Evolutionary conservation across 2,113 vertebrate species (phyloP).

Genomic region (Calidris pygmaea): DNA sequence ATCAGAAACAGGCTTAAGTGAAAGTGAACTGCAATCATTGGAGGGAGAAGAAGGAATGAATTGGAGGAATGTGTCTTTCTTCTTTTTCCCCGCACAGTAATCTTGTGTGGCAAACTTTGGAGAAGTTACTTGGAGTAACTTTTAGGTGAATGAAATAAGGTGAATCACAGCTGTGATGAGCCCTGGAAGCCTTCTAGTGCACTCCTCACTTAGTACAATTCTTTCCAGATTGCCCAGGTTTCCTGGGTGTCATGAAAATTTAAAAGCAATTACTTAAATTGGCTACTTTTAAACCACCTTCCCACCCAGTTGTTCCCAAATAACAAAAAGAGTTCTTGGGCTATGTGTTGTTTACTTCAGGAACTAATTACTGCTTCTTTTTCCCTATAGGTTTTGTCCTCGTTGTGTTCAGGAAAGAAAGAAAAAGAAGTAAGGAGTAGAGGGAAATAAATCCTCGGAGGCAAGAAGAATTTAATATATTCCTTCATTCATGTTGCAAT

Average conservation of each 20-base stretch:
- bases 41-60: neutral
- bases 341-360: neutral
- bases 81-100: neutral
- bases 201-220: neutral
- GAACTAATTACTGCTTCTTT: neutral
- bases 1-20: neutral
- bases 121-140: neutral
- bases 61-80: neutral
- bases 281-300: neutral
- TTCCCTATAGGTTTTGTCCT: slow-evolving; percentile 88
- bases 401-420: slow-evolving; percentile 92
- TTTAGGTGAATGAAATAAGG: neutral
- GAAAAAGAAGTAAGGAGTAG: slow-evolving; percentile 87
- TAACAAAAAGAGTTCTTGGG: neutral
- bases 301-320: neutral
- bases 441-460: neutral
- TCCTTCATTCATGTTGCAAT: slow-evolving; percentile 59
- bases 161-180: neutral
- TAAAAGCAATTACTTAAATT: neutral
- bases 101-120: neutral
- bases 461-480: slow-evolving; percentile 56
- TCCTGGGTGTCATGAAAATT: neutral
- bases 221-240: neutral
- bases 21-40: neutral
- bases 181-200: neutral